Conservation (phyloP, 2,113 vertebrate genomes). For the Ailuropoda melanoleuca region DNA sequence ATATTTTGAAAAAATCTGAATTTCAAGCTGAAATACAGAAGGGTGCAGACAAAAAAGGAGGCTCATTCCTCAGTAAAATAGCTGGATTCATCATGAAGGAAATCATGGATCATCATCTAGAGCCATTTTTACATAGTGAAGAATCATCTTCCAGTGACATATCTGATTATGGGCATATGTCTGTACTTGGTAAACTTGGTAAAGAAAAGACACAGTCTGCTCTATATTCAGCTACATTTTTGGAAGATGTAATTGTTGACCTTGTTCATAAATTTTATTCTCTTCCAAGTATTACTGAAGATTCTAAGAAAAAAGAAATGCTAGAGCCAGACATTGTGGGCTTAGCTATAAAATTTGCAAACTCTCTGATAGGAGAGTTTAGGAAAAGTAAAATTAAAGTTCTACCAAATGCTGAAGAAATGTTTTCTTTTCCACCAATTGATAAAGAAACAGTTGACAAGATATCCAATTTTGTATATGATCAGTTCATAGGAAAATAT, state of each 20-base stretch:
- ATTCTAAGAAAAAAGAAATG: conserved; percentile 32
- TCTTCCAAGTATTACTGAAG: conserved; percentile 33
- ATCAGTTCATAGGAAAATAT: conserved; percentile 68
- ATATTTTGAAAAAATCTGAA: conserved; percentile 70
- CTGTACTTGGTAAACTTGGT: neutral
- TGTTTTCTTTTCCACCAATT: conserved; percentile 68
- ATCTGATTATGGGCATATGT: neutral
- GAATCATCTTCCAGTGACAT: neutral
- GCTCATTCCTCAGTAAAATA: conserved; percentile 65
- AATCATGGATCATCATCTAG: conserved; percentile 72
- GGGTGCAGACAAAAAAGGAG: conserved; percentile 8
- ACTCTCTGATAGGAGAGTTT: conserved; percentile 72
- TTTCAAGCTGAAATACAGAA: conserved; percentile 67
- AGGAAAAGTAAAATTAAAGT: conserved; percentile 76
- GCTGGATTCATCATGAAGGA: conserved; percentile 73
- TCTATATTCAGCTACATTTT: conserved; percentile 74
- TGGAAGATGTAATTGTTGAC: conserved; percentile 74
- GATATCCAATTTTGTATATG: conserved; percentile 71
- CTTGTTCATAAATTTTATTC: conserved; percentile 70
- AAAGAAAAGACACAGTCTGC: conserved; percentile 52
- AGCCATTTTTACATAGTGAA: conserved; percentile 67
- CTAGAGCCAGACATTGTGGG: conserved; percentile 39
- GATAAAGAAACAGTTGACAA: conserved; percentile 67
- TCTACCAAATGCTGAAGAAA: conserved; percentile 72
- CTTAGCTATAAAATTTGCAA: conserved; percentile 67